Evolutionary conservation across 2,113 vertebrate genomes (phyloP).

Genomic region (Oncorhynchus masou): DNA sequence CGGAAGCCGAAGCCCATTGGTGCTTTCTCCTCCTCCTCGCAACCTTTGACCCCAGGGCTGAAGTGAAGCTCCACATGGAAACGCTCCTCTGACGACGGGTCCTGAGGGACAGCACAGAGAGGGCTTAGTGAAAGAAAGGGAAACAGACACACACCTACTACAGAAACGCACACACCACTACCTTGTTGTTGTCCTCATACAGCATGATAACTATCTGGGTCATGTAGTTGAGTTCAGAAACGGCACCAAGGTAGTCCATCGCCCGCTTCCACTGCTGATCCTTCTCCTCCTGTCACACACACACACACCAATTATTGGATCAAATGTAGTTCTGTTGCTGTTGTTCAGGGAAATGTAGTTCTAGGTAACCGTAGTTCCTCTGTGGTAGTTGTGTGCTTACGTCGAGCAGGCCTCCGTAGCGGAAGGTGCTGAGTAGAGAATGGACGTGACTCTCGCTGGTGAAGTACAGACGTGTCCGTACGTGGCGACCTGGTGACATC

Average conservation of each 20-base stretch:
- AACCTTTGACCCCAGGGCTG: conserved; percentile 94
- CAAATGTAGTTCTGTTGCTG: not conserved
- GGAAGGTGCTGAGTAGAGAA: conserved; percentile 94
- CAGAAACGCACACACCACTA: conserved; percentile 55
- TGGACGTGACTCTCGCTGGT: conserved; percentile 98
- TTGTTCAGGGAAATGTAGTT: not conserved
- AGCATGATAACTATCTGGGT: conserved; percentile 99
- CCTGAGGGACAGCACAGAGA: conserved; percentile 66
- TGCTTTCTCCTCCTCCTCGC: conserved; percentile 88
- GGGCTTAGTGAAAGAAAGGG: not conserved
- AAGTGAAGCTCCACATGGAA: conserved; percentile 98
- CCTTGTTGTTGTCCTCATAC: conserved; percentile 98
- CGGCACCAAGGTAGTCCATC: conserved; percentile 96
- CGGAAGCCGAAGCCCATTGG: conserved; percentile 92
- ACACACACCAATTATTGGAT: conserved; percentile 15
- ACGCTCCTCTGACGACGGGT: conserved; percentile 91
- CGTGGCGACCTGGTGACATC: conserved; percentile 92
- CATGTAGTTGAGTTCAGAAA: conserved; percentile 99
- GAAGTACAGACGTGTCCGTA: conserved; percentile 94
- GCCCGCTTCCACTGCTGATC: conserved; percentile 97
- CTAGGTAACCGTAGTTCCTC: no score
- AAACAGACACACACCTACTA: conserved; percentile 5
- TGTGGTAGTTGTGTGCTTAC: conserved; percentile 71
- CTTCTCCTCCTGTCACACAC: conserved; percentile 82
- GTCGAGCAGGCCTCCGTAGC: conserved; percentile 92